These are phyloP conservation scores for Harpalus rubripes DNA, from an alignment of 2,888 invertebrate genomes.

Conservation along the genomic window DNA sequence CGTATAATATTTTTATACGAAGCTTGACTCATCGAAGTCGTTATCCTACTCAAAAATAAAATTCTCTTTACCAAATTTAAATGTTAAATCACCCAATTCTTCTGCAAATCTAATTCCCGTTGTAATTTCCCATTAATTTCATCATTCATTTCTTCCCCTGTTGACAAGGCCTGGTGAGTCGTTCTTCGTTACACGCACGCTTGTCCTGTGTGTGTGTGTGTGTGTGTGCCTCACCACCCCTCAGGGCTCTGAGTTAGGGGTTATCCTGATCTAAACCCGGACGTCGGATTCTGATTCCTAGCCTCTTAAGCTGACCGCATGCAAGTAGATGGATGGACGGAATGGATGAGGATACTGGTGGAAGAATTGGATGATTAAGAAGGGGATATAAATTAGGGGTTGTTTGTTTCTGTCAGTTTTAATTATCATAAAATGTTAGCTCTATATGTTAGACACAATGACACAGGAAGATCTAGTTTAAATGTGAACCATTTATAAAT, in stretches of 20 bases:
- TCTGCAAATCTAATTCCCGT: background rate
- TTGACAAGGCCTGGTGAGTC: slow-evolving; percentile 33
- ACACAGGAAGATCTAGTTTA: too few relatives aligned
- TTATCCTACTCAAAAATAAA: background rate
- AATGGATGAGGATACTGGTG: background rate
- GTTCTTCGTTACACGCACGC: slow-evolving; percentile 49
- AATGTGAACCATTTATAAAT: too few relatives aligned
- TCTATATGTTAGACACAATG: background rate
- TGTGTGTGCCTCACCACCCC: background rate
- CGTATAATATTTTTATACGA: background rate
- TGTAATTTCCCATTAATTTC: background rate
- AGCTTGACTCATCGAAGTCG: background rate
- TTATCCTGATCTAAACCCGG: background rate
- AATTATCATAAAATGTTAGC: background rate
- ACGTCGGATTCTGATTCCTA: slow-evolving; percentile 32
- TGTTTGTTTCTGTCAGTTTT: background rate
- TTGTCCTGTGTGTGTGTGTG: background rate
- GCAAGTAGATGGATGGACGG: background rate
- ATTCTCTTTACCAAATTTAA: background rate
- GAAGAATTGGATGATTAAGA: slow-evolving; percentile 3
- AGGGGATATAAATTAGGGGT: background rate
- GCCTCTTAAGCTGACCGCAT: slow-evolving; percentile 10
- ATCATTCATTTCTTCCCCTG: background rate
- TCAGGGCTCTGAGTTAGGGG: background rate
- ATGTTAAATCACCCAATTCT: slow-evolving; percentile 6